Conservation (phyloP, 2,888 invertebrate genomes). For the Norana najaformis region DNA sequence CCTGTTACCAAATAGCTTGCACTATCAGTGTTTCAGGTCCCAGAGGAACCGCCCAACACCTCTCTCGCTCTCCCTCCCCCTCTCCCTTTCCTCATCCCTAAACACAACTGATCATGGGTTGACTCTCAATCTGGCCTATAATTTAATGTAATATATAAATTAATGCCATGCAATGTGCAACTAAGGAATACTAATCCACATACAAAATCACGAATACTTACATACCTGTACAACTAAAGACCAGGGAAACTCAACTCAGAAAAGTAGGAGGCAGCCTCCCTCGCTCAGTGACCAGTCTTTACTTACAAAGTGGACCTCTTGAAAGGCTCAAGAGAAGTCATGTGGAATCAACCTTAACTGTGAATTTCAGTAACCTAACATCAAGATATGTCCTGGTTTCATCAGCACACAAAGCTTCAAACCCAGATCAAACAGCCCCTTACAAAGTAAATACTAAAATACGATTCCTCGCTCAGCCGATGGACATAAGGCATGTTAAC, state of each 20-base stretch:
- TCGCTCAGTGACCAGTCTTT: background rate
- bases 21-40: slow-evolving; percentile 5
- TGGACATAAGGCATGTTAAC: too few relatives aligned
- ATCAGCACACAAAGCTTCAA: background rate
- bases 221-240: background rate
- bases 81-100: background rate
- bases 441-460: too few relatives aligned
- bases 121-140: background rate
- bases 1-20: slow-evolving; percentile 3
- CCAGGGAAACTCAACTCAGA: background rate
- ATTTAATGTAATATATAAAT: background rate
- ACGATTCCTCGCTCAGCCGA: too few relatives aligned
- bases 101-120: background rate
- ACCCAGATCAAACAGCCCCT: too few relatives aligned
- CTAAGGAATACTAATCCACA: background rate
- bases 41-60: background rate
- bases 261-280: background rate
- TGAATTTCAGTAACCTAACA: background rate
- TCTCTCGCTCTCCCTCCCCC: background rate
- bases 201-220: background rate
- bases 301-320: background rate
- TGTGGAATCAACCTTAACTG: background rate
- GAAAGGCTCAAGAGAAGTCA: background rate
- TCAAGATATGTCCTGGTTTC: background rate
- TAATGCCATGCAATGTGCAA: too few relatives aligned